Base-by-base conservation (phyloP, 1,140 invertebrate genomes). In the Zaprionus inermis region DNA sequence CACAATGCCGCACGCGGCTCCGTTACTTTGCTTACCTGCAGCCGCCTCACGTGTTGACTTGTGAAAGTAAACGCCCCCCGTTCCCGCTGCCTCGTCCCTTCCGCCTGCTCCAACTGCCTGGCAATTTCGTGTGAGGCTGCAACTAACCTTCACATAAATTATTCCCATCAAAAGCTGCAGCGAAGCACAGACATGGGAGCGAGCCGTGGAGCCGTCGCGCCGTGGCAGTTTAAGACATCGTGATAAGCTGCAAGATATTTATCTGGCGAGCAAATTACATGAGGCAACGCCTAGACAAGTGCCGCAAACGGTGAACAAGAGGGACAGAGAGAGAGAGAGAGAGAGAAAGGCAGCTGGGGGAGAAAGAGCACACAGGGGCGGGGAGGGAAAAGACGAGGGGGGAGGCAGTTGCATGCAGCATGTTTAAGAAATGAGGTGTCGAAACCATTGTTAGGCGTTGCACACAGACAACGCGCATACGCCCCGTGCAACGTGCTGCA, bases 131-230 rank as follows among this genome's bases (percentile, higher is more conserved):
- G 84, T 80, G 84, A 88, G 83, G 61, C 66, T 72, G 84, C 84
- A 75, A 88, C 80, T 83, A 89, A 88, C 77, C 83, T 88, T 88
- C 84, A 83, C 83, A 89, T 88, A 89, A 88, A 88, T 88, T 88
- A 89, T 89, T 83, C 83, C 84, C 83, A 88, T 89, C 84, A 86
- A 86, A 85, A 77, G 79, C 83, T 77, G 72, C 84, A 83, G 68
- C 55, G 16, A 18, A 18, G 9, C 3, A n/a, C 44, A 49, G 44
- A 49, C 44, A 49, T 49, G 44, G 44, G 44, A 49, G 44, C n/a
- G n/a, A n/a, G 10, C 44, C 18, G 5, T 66, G 69, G 64, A 61
- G 65, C 49, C 24, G 24, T 4, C 5, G 24, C 24, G 5, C n/a
- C n/a, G n/a, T 56, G 67, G 80, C 80, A 81, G 78, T 73, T 89